Conservation (phyloP, 2,888 invertebrate species). For the Polyommatus iphigenia region DNA sequence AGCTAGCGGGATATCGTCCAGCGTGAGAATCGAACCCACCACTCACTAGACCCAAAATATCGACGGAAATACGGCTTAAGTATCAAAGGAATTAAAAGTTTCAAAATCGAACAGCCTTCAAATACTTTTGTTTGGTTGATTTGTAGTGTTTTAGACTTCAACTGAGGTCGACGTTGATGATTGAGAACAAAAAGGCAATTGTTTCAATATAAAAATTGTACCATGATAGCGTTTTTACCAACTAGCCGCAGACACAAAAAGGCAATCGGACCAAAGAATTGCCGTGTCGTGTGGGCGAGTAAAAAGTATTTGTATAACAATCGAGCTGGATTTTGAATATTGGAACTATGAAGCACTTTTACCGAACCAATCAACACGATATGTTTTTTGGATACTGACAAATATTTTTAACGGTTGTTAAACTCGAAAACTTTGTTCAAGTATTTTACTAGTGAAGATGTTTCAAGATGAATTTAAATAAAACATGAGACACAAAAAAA, state of each 20-base stretch:
- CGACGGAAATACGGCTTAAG: too few species aligned
- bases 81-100: too few species aligned
- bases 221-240: background rate
- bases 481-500: too few species aligned
- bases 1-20: too few species aligned
- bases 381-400: background rate
- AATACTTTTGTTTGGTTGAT: background rate
- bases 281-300: background rate
- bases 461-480: background rate
- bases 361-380: background rate
- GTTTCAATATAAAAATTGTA: background rate
- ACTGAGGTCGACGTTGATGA: background rate
- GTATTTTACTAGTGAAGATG: background rate
- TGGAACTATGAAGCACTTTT: background rate
- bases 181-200: background rate
- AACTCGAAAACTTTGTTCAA: background rate
- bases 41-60: too few species aligned
- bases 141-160: background rate
- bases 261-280: slow-evolving; percentile 13
- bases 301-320: slow-evolving; percentile 1
- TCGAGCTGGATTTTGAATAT: background rate
- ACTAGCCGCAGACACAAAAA: slow-evolving; percentile 21
- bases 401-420: background rate
- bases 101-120: background rate
- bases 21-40: too few species aligned